Evolutionary conservation across 2,113 vertebrate genomes (phyloP).

Genomic region (Dryoscopus gambensis): DNA sequence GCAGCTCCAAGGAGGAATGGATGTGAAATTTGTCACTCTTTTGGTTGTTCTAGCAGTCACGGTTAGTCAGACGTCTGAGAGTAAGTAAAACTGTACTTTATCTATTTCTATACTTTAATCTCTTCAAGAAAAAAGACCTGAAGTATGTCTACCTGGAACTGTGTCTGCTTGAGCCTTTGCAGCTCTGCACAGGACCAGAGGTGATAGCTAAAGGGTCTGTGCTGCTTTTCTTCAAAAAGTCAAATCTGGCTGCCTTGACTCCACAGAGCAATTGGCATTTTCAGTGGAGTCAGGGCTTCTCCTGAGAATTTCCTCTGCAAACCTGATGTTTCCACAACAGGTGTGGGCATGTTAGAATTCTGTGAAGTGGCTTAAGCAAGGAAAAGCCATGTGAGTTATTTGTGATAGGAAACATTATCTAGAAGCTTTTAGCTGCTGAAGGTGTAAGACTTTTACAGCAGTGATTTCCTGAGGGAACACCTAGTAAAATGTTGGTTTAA

Average conservation of each 20-base stretch:
- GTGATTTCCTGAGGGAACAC: neutral
- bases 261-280: neutral
- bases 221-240: neutral
- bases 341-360: neutral
- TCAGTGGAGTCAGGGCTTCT: neutral
- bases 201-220: neutral
- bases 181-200: neutral
- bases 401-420: neutral
- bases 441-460: neutral
- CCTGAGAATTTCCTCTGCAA: neutral
- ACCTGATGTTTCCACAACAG: neutral
- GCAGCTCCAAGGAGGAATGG: conserved; percentile 33
- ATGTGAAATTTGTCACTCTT: neutral
- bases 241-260: neutral
- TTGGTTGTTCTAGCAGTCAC: neutral
- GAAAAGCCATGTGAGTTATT: neutral
- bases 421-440: neutral
- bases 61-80: conserved; percentile 20
- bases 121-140: neutral
- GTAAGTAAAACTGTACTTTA: conserved; percentile 52
- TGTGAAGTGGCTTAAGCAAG: neutral
- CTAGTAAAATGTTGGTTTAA: neutral
- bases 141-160: neutral
- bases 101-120: neutral
- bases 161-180: neutral